Conservation (phyloP, 2,113 vertebrate species). For the Indri indri region DNA sequence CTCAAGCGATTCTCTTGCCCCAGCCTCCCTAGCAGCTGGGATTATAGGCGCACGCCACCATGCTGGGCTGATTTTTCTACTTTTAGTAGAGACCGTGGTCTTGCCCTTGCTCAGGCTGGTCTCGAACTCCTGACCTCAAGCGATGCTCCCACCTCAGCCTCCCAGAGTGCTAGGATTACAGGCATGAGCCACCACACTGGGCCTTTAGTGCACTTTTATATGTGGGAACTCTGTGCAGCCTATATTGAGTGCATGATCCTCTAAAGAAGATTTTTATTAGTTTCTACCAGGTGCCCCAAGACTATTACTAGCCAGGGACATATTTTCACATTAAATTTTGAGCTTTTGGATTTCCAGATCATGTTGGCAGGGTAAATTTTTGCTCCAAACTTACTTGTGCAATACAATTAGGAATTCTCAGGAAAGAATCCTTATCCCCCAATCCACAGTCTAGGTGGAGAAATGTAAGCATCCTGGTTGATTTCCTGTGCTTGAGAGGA, state of each 20-base stretch:
- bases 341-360: background rate
- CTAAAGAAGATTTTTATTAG: background rate
- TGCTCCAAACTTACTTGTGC: background rate
- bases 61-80: too few species aligned
- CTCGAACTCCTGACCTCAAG: too few species aligned
- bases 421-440: background rate
- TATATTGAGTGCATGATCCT: background rate
- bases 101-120: too few species aligned
- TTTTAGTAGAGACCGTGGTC: too few species aligned
- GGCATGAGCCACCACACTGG: too few species aligned
- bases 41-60: too few species aligned
- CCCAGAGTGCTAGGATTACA: too few species aligned
- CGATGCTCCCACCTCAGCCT: too few species aligned
- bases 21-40: too few species aligned
- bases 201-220: background rate
- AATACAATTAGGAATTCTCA: background rate
- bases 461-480: background rate
- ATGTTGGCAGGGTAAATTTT: background rate
- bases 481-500: background rate
- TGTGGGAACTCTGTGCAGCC: background rate
- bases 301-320: background rate
- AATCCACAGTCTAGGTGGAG: background rate
- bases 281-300: background rate
- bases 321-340: slow-evolving; percentile 24
- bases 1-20: too few species aligned